A percentile compares a stretch with the other conserved stretches of the same genome.
Conservation (phyloP, 2,888 invertebrate species). For the Hartigia nigra region DNA sequence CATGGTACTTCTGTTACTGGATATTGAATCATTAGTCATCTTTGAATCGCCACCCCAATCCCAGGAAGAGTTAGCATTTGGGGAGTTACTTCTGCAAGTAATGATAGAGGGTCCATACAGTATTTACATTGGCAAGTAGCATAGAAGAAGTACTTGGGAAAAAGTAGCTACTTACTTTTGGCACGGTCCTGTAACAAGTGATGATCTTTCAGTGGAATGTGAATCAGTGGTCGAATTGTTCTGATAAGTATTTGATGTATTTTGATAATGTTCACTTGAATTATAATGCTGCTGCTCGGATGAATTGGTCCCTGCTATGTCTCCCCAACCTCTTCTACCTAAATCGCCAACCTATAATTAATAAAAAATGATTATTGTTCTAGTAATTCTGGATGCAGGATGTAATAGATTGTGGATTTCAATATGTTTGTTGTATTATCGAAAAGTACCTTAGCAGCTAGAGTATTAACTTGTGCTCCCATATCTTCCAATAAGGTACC, state of each 20-base stretch:
- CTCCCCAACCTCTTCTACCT: conserved; percentile 76
- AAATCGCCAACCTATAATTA: conserved; percentile 73
- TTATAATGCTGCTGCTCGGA: conserved; percentile 60
- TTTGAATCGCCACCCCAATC: conserved; percentile 51
- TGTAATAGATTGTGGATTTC: not conserved
- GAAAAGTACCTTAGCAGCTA: conserved; percentile 73
- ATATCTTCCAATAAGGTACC: conserved; percentile 77
- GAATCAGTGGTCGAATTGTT: conserved; percentile 42
- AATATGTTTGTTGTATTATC: not conserved
- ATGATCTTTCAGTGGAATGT: conserved; percentile 59
- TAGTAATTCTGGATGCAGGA: not conserved
- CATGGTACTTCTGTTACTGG: conserved; percentile 36
- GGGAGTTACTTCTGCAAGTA: conserved; percentile 38
- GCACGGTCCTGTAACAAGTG: conserved; percentile 49
- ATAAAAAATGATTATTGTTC: conserved; percentile 8
- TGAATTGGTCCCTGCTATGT: conserved; percentile 70
- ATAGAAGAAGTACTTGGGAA: not conserved
- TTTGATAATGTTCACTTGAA: conserved; percentile 56
- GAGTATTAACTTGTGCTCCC: conserved; percentile 72
- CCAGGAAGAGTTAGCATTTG: conserved; percentile 49
- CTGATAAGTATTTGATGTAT: conserved; percentile 52
- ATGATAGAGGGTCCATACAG: not conserved
- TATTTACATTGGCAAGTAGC: not conserved
- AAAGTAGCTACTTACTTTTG: conserved; percentile 43
- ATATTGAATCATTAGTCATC: conserved; percentile 33